Percentiles rank a stretch among this genome's conserved stretches.
These are phyloP conservation scores for Drosophila persimilis DNA, from an alignment of 1,140 invertebrate genomes.

Conservation along the genomic window DNA sequence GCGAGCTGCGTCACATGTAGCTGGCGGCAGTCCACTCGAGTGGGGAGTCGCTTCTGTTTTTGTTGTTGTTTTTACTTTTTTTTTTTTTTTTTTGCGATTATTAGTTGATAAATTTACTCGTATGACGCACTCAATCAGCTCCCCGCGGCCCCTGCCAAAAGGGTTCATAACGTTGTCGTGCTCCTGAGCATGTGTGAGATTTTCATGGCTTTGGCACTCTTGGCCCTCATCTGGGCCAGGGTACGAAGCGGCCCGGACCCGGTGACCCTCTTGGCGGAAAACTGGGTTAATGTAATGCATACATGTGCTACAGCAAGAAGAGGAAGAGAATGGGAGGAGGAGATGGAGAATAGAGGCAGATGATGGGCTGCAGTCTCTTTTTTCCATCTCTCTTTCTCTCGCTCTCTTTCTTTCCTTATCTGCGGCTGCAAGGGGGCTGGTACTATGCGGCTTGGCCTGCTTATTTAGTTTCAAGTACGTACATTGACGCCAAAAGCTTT, in stretches of 20 bases:
- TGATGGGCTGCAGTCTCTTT: constrained; percentile 36
- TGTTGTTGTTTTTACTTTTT: constrained; percentile 17
- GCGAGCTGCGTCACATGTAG: constrained; percentile 40
- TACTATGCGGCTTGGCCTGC: constrained; percentile 56
- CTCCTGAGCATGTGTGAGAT: constrained; percentile 49
- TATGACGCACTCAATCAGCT: constrained; percentile 71
- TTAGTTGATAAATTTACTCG: constrained; percentile 49
- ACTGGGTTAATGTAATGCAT: constrained; percentile 80
- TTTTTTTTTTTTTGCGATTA: constrained; percentile 38
- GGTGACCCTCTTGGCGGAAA: constrained; percentile 43
- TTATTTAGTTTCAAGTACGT: constrained; percentile 77
- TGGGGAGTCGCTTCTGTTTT: constrained; percentile 34
- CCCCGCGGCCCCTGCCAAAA: constrained; percentile 4
- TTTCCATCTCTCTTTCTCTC: constrained; percentile 5
- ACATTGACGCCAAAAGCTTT: constrained; percentile 67
- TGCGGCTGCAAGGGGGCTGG: constrained; percentile 7
- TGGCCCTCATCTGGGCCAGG: constrained; percentile 34
- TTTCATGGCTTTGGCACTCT: constrained; percentile 35
- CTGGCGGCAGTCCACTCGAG: constrained; percentile 6
- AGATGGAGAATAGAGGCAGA: constrained; percentile 2
- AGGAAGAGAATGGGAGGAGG: not conserved
- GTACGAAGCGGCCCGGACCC: constrained; percentile 49
- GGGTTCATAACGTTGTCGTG: constrained; percentile 5
- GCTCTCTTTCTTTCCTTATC: constrained; percentile 4
- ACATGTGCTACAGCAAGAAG: constrained; percentile 17